Conservation (phyloP, 2,113 vertebrate genomes). For the Cavia aperea region DNA sequence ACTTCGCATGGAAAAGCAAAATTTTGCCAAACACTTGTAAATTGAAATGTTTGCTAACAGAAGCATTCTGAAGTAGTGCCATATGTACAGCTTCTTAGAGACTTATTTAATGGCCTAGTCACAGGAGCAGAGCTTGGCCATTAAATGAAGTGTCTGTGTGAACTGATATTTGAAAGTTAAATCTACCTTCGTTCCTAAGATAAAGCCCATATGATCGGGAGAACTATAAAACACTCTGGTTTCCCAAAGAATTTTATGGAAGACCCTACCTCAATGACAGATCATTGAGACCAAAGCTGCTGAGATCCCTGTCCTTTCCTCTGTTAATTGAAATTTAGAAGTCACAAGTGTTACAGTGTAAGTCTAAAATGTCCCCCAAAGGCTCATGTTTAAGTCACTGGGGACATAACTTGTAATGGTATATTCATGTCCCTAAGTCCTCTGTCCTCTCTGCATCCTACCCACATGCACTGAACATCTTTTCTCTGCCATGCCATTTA, state of each 20-base stretch:
- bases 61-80: background rate
- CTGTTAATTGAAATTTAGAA: slow-evolving; percentile 2
- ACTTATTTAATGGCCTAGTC: background rate
- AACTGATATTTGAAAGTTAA: background rate
- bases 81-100: background rate
- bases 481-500: background rate
- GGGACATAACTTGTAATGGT: background rate
- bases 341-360: background rate
- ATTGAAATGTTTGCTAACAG: background rate
- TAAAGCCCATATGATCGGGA: background rate
- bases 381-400: background rate
- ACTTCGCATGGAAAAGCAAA: background rate
- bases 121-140: background rate
- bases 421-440: background rate
- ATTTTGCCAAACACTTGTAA: background rate
- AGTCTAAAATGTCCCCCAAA: background rate
- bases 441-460: background rate
- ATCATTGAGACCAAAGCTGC: background rate
- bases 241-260: background rate
- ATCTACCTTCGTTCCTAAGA: background rate
- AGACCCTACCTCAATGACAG: background rate
- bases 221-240: background rate
- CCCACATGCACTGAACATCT: background rate
- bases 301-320: background rate
- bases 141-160: background rate